Percentiles rank a stretch among this genome's conserved stretches.
Conservation (phyloP, 1,140 invertebrate species). For the Drosophila kohkoa region DNA sequence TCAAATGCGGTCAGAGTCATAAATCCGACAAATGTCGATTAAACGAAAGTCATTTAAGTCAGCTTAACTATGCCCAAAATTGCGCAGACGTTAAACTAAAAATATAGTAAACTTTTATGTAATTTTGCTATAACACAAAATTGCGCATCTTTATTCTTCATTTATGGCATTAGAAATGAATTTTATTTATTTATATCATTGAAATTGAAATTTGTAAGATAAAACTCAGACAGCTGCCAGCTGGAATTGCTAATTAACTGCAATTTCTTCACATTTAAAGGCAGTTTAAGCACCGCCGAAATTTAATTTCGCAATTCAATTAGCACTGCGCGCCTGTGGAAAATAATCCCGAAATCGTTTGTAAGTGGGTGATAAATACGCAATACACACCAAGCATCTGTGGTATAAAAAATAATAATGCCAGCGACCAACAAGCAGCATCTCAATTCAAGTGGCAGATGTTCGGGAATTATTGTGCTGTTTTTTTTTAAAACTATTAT, state of each 20-base stretch:
- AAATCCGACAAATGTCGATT: not conserved
- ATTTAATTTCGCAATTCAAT: conserved; percentile 33
- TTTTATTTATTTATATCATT: conserved; percentile 15
- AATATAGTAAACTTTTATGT: too few species aligned
- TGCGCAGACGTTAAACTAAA: too few species aligned
- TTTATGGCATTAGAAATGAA: not conserved
- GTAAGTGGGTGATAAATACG: conserved; percentile 25
- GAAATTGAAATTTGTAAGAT: conserved; percentile 17
- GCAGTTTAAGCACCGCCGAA: conserved; percentile 4
- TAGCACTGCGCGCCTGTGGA: conserved; percentile 7
- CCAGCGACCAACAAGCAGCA: not conserved
- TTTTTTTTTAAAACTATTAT: not conserved
- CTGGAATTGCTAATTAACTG: conserved; percentile 18
- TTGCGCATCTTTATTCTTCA: not conserved
- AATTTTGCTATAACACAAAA: not conserved
- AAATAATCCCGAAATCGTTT: not conserved
- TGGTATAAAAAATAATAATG: not conserved
- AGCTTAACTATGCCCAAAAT: not conserved
- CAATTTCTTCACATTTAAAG: conserved; percentile 8
- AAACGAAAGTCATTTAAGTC: not conserved
- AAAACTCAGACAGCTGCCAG: not conserved
- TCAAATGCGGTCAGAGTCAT: conserved; percentile 1
- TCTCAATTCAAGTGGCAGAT: conserved; percentile 3
- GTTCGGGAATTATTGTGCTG: not conserved
- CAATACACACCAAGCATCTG: not conserved